Evolutionary conservation across 1,140 invertebrate species (phyloP), one percentile per base, ranked within the genome.

Genomic region (Sarcophaga bullata): DNA sequence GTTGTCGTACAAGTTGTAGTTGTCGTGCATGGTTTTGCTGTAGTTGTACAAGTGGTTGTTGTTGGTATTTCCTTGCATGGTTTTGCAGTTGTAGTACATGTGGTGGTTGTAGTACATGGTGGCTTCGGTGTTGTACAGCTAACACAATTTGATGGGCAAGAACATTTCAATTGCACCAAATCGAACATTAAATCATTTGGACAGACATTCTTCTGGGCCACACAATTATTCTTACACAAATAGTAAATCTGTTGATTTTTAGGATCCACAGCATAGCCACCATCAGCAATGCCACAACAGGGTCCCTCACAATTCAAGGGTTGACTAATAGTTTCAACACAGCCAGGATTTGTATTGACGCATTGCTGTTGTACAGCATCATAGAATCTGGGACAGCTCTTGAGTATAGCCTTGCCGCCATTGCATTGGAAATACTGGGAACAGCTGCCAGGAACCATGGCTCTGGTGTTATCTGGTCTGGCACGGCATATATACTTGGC

Each of bases 1-100:
- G 85, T 84, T 19, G 82, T 73, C 0, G 80, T 81, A 11, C 50
- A 73, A 6, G 73, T 82, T 0, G 83, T 81, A n/a, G 73, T 19
- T 10, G 82, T 48, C 1, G 46, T 49, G 73, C 73, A 76, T 8
- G 73, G 25, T 47, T 25, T 17, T 47, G 8, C 49, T 73, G 68
- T 54, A 46, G 62, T 73, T 10, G 72, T 81, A 37, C 46, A 17
- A 4, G 15, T 3, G 0, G 84, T 68, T 11, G 73, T 83, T 0
- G 83, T 80, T n/a, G 68, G n/a, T n/a, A n/a, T n/a, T 7, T 78
- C 19, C 58, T 62, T 76, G 73, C 73, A 76, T 49, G 73, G 37
- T n/a, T 19, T 25, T 6, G 3, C 46, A 9, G 85, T 84, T 7
- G 82, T 83, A 10, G 54, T 52, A 0, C 46, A 5, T 49, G 83